phyloP scores from a whole-genome alignment of 2,113 vertebrate species.

The Meleagris gallopavo region DNA sequence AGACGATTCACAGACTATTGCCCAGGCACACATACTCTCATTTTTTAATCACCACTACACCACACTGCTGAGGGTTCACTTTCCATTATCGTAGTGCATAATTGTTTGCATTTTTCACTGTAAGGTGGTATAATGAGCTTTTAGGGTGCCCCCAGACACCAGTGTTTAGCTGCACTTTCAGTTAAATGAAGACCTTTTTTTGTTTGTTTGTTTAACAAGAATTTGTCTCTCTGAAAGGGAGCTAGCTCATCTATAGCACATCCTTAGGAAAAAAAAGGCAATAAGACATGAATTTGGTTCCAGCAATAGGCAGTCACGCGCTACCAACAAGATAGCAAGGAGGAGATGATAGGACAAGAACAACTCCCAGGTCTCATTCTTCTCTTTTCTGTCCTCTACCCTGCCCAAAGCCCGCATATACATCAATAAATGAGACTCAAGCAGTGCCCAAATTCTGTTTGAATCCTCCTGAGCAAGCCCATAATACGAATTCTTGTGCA shows the following conservation, averaged over 20 bases:
- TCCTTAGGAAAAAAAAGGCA: conserved; percentile 41
- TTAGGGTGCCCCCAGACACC: conserved; percentile 26
- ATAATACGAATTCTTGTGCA: conserved; percentile 17
- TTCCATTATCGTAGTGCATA: conserved; percentile 42
- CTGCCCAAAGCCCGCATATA: not conserved
- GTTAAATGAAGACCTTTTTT: conserved; percentile 19
- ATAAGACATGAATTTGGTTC: conserved; percentile 24
- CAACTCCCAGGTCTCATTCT: conserved; percentile 15
- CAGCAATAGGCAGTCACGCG: not conserved
- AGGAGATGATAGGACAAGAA: conserved; percentile 20
- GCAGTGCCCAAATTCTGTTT: conserved; percentile 14
- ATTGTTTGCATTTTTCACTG: conserved; percentile 58
- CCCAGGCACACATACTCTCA: not conserved
- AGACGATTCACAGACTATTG: conserved; percentile 17
- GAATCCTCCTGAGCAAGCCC: conserved; percentile 26
- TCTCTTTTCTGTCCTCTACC: not conserved
- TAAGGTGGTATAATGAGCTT: conserved; percentile 21
- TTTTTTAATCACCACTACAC: conserved; percentile 45
- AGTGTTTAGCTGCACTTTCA: conserved; percentile 38
- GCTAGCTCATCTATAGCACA: conserved; percentile 11
- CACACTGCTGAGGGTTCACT: conserved; percentile 14
- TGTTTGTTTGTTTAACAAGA: conserved; percentile 25
- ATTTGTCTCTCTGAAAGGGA: conserved; percentile 45
- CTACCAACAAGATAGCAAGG: not conserved
- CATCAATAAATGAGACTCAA: conserved; percentile 25